Percentiles rank a stretch among this genome's conserved stretches.
Evolutionary conservation across 2,797 vertebrate species (phyloP).

Genomic region (Coregonus sp.): DNA sequence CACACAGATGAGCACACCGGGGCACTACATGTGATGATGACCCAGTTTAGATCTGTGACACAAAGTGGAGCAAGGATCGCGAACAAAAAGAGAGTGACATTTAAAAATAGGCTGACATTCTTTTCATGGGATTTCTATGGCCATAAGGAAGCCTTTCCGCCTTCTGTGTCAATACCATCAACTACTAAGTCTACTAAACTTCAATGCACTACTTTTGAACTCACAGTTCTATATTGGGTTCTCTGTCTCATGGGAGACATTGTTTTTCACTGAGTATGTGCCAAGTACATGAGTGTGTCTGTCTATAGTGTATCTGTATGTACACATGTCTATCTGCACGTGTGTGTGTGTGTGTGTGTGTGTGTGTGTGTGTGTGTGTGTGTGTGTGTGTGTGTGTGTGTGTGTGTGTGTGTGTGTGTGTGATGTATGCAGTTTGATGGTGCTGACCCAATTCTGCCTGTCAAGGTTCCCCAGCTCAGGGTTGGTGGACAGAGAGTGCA

Average conservation of each 20-base stretch:
- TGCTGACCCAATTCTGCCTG: slow-evolving; percentile 78
- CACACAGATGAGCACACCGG: slow-evolving; percentile 59
- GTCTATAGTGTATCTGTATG: too few relatives aligned
- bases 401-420: slow-evolving; percentile 28
- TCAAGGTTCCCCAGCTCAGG: slow-evolving; percentile 68
- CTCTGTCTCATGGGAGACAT: slow-evolving; percentile 16
- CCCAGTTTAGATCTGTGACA: slow-evolving; percentile 78
- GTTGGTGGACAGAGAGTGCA: slow-evolving; percentile 62
- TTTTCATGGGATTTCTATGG: slow-evolving; percentile 66
- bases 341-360: neutral
- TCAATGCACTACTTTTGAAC: slow-evolving; percentile 34
- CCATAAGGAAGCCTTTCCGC: slow-evolving; percentile 57
- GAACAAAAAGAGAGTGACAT: slow-evolving; percentile 76
- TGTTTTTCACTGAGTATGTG: too few relatives aligned
- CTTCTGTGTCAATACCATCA: slow-evolving; percentile 63
- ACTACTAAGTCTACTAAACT: slow-evolving; percentile 60
- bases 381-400: slow-evolving; percentile 26
- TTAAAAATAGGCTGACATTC: slow-evolving; percentile 80
- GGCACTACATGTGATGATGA: slow-evolving; percentile 75
- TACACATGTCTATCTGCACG: neutral
- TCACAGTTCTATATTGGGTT: neutral
- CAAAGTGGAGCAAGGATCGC: slow-evolving; percentile 77
- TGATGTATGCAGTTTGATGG: slow-evolving; percentile 75
- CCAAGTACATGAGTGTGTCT: too few relatives aligned
- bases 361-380: slow-evolving; percentile 28